Conservation (phyloP, 2,113 vertebrate species). For the Phyllopteryx taeniolatus region DNA sequence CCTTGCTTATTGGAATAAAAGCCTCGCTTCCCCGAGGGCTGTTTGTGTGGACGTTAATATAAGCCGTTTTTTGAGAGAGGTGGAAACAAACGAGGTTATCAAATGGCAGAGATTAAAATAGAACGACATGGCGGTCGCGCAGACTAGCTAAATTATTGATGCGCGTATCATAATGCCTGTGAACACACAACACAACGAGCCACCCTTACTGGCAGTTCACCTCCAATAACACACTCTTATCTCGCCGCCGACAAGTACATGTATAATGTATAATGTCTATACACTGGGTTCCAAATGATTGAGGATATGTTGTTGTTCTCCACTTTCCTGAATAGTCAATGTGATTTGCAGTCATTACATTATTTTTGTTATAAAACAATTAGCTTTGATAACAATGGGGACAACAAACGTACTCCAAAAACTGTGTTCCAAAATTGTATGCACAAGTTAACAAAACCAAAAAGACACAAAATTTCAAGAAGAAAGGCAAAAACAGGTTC, state of each 20-base stretch:
- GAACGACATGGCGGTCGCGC: slow-evolving; percentile 53
- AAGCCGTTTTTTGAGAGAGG: slow-evolving; percentile 36
- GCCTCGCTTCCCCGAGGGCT: slow-evolving; percentile 14
- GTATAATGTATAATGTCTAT: slow-evolving; percentile 15
- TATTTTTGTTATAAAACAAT: neutral
- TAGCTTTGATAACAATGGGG: neutral
- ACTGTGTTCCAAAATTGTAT: too few species aligned
- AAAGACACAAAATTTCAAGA: too few species aligned
- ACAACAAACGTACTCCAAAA: too few species aligned
- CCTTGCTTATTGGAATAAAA: slow-evolving; percentile 36
- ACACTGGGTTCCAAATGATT: neutral
- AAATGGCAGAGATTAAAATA: slow-evolving; percentile 68
- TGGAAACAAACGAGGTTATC: slow-evolving; percentile 59
- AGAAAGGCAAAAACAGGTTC: too few species aligned
- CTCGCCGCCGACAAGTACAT: neutral
- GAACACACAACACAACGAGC: slow-evolving; percentile 48
- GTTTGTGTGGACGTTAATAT: slow-evolving; percentile 45
- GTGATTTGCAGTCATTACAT: neutral
- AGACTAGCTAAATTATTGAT: slow-evolving; percentile 61
- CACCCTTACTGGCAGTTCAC: slow-evolving; percentile 36
- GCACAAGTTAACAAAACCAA: too few species aligned
- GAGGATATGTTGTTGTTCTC: neutral
- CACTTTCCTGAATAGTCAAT: neutral
- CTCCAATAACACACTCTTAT: slow-evolving; percentile 27
- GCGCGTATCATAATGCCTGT: slow-evolving; percentile 58